phyloP scores from a whole-genome alignment of 1,140 invertebrate genomes.

The Platorchestia sp. region DNA sequence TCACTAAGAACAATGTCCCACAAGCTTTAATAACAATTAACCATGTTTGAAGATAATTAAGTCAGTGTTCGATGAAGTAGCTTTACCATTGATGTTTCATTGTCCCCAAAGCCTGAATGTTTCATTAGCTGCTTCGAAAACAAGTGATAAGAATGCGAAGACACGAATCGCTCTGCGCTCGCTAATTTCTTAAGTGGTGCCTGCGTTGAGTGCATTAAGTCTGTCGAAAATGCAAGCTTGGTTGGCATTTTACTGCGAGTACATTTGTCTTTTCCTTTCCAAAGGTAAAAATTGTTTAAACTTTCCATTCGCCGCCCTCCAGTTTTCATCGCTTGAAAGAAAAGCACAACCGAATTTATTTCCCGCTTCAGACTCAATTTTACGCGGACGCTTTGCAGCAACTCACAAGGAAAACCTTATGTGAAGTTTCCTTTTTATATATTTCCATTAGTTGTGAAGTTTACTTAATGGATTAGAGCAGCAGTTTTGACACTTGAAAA shows the following conservation, averaged over 20 bases:
- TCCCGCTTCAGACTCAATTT: neutral
- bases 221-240: neutral
- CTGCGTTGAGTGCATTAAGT: neutral
- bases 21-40: too few relatives aligned
- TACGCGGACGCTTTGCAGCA: neutral
- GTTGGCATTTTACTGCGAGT: neutral
- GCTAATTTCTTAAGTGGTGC: neutral
- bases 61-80: neutral
- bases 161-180: neutral
- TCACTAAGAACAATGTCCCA: too few relatives aligned
- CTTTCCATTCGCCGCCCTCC: neutral
- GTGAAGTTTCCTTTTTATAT: neutral
- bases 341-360: neutral
- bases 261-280: neutral
- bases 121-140: neutral
- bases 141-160: neutral
- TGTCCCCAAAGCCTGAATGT: neutral
- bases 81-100: neutral
- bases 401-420: neutral
- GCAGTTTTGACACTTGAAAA: neutral
- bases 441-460: neutral
- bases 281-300: neutral
- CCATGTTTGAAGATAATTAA: neutral
- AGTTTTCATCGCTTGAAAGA: conserved; percentile 1
- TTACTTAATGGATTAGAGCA: neutral